Evolutionary conservation across 1,140 invertebrate genomes (phyloP), one percentile per base, ranked within the genome.

Genomic region (Nomia melanderi): DNA sequence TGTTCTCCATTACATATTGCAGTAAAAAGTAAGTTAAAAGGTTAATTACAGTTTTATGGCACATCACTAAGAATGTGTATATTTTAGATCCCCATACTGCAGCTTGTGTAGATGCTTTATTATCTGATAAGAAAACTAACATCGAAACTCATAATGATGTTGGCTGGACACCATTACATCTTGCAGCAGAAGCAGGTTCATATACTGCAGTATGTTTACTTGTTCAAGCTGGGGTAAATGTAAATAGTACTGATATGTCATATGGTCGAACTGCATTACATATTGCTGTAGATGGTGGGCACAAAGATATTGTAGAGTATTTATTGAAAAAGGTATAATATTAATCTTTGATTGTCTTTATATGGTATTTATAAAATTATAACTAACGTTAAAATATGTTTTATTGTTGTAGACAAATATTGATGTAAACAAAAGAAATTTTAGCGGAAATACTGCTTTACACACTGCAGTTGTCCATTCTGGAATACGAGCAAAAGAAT

Each of bases 201-300:
- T 83, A 92, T 47, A 76, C 90, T 14, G 91, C 93, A 47, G 87
- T 94, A 14, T 86, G 91, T 50, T 85, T 92, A 31, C 85, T 95
- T 1, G 86, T 93, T 20, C 82, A 90, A 77, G 86, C 91, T 25
- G 92, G 93, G 29, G 93, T 88, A 25, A 87, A 94, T 54, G 90
- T 94, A 1, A 93, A 94, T 82, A 85, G 89, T 23, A 84, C 86
- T 0, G 93, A 94, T 62, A 87, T 82, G 73, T 93, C 91, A 23
- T 93, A 92, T 70, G 94, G 94, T n/a, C 92, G 93, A 56, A 94
- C 93, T 60, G 93, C 91, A 0, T 87, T 95, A 6, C 93, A 94
- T 77, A 92, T 94, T 79, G 94, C 94, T 2, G 91, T 94, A 1
- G 91, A 93, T 81, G 88, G 90, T 41, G 85, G 91, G 17, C 87